Percentiles rank a stretch among this genome's conserved stretches.
phyloP scores from a whole-genome alignment of 2,797 vertebrate genomes.

The Pampus argenteus region DNA sequence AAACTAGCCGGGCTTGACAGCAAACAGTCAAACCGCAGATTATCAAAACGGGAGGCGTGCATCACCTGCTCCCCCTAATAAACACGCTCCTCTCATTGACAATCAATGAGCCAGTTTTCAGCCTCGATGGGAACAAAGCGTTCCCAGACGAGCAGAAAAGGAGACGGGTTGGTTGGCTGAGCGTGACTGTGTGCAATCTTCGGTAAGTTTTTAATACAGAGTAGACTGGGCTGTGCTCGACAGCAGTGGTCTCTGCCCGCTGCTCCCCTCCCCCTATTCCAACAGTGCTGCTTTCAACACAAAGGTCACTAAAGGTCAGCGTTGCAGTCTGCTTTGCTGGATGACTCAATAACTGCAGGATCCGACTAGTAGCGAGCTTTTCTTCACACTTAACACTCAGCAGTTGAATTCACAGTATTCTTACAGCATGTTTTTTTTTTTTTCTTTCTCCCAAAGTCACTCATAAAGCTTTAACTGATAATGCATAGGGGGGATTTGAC shows the following conservation, averaged over 20 bases:
- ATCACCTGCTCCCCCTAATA: slow-evolving; percentile 26
- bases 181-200: slow-evolving; percentile 66
- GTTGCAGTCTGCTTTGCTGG: slow-evolving; percentile 48
- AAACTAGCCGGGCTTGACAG: slow-evolving; percentile 47
- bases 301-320: slow-evolving; percentile 77
- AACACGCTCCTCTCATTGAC: slow-evolving; percentile 44
- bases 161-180: slow-evolving; percentile 52
- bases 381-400: slow-evolving; percentile 62
- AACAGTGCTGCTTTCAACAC: slow-evolving; percentile 77
- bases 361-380: slow-evolving; percentile 38
- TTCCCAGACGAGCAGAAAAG: slow-evolving; percentile 50
- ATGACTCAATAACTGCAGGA: slow-evolving; percentile 59
- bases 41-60: slow-evolving; percentile 40
- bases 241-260: slow-evolving; percentile 40
- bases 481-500: slow-evolving; percentile 81
- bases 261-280: slow-evolving; percentile 25
- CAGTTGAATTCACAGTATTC: slow-evolving; percentile 84
- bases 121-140: slow-evolving; percentile 32
- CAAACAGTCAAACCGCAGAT: slow-evolving; percentile 54
- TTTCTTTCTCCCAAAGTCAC: slow-evolving; percentile 52
- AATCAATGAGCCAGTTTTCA: slow-evolving; percentile 25
- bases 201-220: slow-evolving; percentile 64
- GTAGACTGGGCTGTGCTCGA: slow-evolving; percentile 30
- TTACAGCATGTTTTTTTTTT: slow-evolving; percentile 69
- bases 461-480: slow-evolving; percentile 83